These are phyloP conservation scores for Apis cerana DNA, from an alignment of 1,140 invertebrate genomes.

Conservation along the genomic window DNA sequence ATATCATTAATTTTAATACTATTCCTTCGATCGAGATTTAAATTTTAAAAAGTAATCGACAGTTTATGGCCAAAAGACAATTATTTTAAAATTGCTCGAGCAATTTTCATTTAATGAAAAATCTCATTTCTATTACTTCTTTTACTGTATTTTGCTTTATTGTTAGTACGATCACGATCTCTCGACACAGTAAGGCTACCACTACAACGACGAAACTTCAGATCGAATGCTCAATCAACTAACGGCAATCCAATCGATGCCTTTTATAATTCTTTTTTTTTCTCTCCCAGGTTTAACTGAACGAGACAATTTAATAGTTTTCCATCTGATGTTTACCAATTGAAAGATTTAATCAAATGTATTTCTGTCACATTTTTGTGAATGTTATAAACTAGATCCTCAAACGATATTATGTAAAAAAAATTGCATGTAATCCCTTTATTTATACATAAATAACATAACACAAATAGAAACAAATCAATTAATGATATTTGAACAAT, in stretches of 20 bases:
- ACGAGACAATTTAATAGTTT: neutral
- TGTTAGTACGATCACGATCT: slow-evolving; percentile 5
- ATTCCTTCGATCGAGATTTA: neutral
- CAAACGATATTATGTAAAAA: neutral
- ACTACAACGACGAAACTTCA: neutral
- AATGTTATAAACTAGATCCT: neutral
- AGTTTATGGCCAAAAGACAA: neutral
- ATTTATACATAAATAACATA: neutral
- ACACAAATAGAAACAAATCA: neutral
- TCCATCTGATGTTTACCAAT: neutral
- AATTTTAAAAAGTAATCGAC: neutral
- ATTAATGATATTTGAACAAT: neutral
- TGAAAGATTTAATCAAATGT: neutral
- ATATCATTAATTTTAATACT: no score
- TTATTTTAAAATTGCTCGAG: neutral
- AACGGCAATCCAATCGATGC: slow-evolving; percentile 8
- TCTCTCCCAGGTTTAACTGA: neutral
- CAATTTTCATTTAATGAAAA: neutral
- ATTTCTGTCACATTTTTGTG: neutral
- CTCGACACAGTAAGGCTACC: neutral
- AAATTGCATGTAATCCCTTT: neutral
- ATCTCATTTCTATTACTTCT: neutral
- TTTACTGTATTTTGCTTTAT: neutral
- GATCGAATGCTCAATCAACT: slow-evolving; percentile 7
- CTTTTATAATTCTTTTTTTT: slow-evolving; percentile 5